Percentiles rank a stretch among this genome's conserved stretches.
Evolutionary conservation across 2,888 invertebrate genomes (phyloP).

Genomic region (Hanleya hanleyi): DNA sequence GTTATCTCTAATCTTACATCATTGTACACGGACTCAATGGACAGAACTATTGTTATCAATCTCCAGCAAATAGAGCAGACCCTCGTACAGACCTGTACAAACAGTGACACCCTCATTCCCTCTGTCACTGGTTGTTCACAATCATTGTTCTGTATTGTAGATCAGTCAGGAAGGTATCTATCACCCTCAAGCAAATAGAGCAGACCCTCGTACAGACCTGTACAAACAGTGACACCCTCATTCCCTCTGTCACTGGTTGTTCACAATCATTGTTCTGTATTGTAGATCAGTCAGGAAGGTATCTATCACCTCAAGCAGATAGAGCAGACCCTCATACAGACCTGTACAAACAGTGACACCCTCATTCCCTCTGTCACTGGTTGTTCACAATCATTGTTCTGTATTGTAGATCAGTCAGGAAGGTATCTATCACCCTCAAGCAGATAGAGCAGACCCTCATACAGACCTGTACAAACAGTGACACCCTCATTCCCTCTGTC

Average conservation of each 20-base stretch:
- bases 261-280: too few species aligned
- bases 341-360: conserved; percentile 52
- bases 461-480: conserved; percentile 53
- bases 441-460: conserved; percentile 47
- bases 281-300: too few species aligned
- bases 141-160: too few species aligned
- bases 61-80: conserved; percentile 47
- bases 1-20: too few species aligned
- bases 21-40: too few species aligned
- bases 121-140: too few species aligned
- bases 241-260: conserved; percentile 68
- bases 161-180: conserved; percentile 34
- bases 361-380: conserved; percentile 65
- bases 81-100: conserved; percentile 49
- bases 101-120: conserved; percentile 59
- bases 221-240: conserved; percentile 52
- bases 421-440: conserved; percentile 38
- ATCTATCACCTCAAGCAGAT: too few species aligned
- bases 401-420: conserved; percentile 42
- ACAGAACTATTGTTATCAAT: conserved; percentile 34
- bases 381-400: too few species aligned
- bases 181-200: conserved; percentile 44
- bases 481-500: conserved; percentile 63
- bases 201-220: conserved; percentile 50
- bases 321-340: conserved; percentile 47